phyloP scores from a whole-genome alignment of 2,113 vertebrate genomes.

The Jacana jacana region DNA sequence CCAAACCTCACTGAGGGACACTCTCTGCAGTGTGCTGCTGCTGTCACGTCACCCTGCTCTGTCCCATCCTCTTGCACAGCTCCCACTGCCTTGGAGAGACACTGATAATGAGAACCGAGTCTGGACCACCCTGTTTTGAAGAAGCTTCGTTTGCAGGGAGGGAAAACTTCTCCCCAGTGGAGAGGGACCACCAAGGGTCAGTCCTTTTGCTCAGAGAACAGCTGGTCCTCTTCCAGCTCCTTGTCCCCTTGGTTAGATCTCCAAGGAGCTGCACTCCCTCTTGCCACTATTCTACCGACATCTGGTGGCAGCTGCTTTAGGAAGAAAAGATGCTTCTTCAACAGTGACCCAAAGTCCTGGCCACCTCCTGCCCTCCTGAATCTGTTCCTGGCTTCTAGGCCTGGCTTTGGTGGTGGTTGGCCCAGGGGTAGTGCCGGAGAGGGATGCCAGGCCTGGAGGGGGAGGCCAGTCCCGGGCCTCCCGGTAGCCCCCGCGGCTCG shows the following conservation, averaged over 20 bases:
- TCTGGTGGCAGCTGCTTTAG: conserved; percentile 21
- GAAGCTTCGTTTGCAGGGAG: neutral
- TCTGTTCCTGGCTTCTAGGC: rapidly evolving
- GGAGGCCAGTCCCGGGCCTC: neutral
- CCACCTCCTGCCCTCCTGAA: neutral
- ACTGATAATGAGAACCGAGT: rapidly evolving
- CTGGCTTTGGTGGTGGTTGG: rapidly evolving
- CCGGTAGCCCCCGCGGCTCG: neutral
- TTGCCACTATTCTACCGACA: conserved; percentile 50
- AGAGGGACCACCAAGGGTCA: neutral
- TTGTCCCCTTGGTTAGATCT: neutral
- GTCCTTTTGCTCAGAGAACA: neutral
- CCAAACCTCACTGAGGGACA: neutral
- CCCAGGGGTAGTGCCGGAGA: neutral
- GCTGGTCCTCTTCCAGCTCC: neutral
- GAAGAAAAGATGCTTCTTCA: neutral
- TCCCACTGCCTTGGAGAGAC: neutral
- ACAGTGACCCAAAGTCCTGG: too few species aligned
- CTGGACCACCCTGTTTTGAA: neutral
- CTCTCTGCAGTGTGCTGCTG: neutral
- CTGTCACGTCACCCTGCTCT: neutral
- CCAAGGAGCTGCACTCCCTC: neutral
- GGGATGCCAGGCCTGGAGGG: too few species aligned
- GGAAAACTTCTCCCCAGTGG: neutral
- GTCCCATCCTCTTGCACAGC: neutral